Conservation (phyloP, 2,113 vertebrate genomes). For the Semnopithecus entellus region DNA sequence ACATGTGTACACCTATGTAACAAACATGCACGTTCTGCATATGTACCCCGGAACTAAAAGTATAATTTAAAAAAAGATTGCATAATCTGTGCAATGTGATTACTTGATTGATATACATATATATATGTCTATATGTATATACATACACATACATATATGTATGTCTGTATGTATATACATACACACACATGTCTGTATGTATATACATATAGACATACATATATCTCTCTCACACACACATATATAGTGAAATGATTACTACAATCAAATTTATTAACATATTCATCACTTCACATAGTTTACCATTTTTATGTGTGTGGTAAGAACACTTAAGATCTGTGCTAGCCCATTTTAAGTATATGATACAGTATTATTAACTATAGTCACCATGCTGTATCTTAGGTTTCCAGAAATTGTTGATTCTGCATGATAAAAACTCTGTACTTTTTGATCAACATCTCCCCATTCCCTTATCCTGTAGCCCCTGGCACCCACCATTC, state of each 20-base stretch:
- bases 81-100: neutral
- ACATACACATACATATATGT: too few relatives aligned
- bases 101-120: neutral
- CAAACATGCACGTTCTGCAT: too few relatives aligned
- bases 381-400: neutral
- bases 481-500: neutral
- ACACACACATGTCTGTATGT: too few relatives aligned
- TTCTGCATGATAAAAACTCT: neutral
- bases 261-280: neutral
- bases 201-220: too few relatives aligned
- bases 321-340: neutral
- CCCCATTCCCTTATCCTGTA: neutral
- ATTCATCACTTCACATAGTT: neutral
- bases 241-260: neutral
- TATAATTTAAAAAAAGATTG: neutral
- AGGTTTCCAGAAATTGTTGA: neutral
- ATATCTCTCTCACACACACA: neutral
- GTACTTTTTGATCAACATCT: neutral
- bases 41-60: too few relatives aligned
- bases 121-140: too few relatives aligned
- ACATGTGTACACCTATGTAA: too few relatives aligned
- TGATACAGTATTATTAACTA: neutral
- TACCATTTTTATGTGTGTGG: neutral
- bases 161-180: too few relatives aligned
- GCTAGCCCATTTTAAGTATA: neutral